Base-by-base conservation (phyloP, 2,113 vertebrate species). In the Hirundichthys speculiger region DNA sequence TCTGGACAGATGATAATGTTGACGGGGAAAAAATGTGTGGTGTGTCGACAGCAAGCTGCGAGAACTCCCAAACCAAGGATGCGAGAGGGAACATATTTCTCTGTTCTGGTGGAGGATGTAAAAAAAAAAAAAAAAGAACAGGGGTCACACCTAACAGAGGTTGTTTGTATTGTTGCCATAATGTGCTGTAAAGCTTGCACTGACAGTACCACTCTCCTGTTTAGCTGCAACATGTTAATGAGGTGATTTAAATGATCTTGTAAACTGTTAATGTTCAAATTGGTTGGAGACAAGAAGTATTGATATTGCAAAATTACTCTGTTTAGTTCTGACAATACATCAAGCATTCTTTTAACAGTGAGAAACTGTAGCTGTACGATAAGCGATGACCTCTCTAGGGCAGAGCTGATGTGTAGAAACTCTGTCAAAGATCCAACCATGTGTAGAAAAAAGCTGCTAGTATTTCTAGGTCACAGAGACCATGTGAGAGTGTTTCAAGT, bases 381-480 rank as follows among this genome's bases (percentile, higher is more conserved):
- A 52, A 69, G 34, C 13, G 25, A 2, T 58, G 72, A 81, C 75
- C 77, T 81, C 71, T n/a, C 45, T 66, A 53, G 59, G 48, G 61
- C 57, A 34, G 34, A 38, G 39, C 54, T 69, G 77, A 81, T 8
- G 61, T 65, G 68, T 73, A 72, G 48, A 47, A 68, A 59, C 69
- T 65, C 77, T 80, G 77, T 85, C 82, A 80, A 73, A 68, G 50
- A 84, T 61, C 57, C 69, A 85, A 60, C 71, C 79, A 78, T 51
- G 64, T 83, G 70, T 58, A 73, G 75, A 77, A 64, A 73, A n/a
- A 82, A 76, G 68, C 49, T 30, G 45, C 65, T 46, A 6, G 27
- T 74, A 45, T 79, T 86, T 88, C 82, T 81, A 68, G 82, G 86
- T 86, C 86, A 84, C 34, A 14, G 52, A 69, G 57, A 77, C 63